These are phyloP conservation scores for Lacerta bilineata DNA, from an alignment of 2,797 vertebrate genomes.

Conservation along the genomic window DNA sequence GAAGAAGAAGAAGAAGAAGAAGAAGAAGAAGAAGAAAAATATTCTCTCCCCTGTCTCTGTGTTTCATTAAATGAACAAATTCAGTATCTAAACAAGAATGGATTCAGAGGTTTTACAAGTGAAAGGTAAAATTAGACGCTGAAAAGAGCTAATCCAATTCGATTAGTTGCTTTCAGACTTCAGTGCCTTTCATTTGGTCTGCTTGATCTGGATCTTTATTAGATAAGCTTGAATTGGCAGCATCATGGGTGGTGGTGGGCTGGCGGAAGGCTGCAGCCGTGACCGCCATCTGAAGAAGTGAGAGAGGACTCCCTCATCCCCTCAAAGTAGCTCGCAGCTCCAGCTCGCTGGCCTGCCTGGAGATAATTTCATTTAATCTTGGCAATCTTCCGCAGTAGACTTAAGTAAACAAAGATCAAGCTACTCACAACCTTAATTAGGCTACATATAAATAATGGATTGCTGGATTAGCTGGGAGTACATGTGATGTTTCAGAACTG, in stretches of 20 bases:
- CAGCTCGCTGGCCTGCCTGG: conserved; percentile 53
- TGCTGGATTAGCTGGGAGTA: conserved; percentile 69
- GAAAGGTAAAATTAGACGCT: conserved; percentile 64
- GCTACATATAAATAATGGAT: conserved; percentile 78
- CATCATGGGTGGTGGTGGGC: neutral
- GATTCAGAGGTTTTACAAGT: conserved; percentile 58
- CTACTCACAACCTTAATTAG: conserved; percentile 80
- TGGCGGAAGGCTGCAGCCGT: neutral
- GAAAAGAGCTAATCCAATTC: conserved; percentile 67
- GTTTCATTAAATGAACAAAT: conserved; percentile 46
- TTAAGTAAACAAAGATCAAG: conserved; percentile 81
- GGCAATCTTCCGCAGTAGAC: conserved; percentile 71
- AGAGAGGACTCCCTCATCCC: conserved; percentile 26
- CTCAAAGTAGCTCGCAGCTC: neutral
- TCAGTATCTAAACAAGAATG: conserved; percentile 52
- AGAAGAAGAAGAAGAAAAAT: conserved; percentile 30
- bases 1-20: no score
- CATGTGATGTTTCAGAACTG: conserved; percentile 52
- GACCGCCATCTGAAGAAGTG: neutral
- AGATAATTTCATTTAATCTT: conserved; percentile 71
- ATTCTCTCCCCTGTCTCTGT: conserved; percentile 29
- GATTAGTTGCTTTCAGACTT: conserved; percentile 75
- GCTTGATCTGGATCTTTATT: conserved; percentile 72
- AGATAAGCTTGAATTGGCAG: conserved; percentile 65
- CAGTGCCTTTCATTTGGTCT: conserved; percentile 68